Evolutionary conservation across 1,140 invertebrate species (phyloP).

Genomic region (Drosophila pectinifera): DNA sequence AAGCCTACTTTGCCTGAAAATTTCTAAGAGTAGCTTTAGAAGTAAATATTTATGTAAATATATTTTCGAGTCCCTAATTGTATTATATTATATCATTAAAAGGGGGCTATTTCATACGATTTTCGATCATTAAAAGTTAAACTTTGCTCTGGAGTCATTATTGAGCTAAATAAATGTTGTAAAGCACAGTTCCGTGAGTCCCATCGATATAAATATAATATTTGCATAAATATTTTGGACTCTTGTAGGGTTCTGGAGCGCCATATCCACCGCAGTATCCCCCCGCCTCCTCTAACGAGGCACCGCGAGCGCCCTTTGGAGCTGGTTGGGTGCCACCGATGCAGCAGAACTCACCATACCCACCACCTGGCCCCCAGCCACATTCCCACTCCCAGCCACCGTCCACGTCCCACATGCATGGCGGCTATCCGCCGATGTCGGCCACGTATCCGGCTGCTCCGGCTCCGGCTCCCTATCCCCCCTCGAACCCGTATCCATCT

Average conservation of each 20-base stretch:
- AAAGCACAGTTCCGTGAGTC: background rate
- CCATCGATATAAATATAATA: background rate
- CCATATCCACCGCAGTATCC: slow-evolving; percentile 63
- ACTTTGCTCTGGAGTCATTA: too few relatives aligned
- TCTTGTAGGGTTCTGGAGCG: slow-evolving; percentile 84
- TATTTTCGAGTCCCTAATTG: background rate
- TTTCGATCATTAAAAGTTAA: background rate
- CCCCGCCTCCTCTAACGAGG: slow-evolving; percentile 49
- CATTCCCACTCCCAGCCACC: slow-evolving; percentile 15
- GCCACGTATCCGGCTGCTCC: slow-evolving; percentile 54
- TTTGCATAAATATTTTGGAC: slow-evolving; percentile 34
- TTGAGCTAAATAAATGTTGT: too few relatives aligned
- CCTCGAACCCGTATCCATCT: slow-evolving; percentile 15
- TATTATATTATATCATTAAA: background rate
- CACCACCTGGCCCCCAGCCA: slow-evolving; percentile 31
- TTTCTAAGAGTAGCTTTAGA: background rate
- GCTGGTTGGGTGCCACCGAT: slow-evolving; percentile 78
- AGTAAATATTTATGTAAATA: too few relatives aligned
- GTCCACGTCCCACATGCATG: slow-evolving; percentile 6
- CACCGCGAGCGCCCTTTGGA: slow-evolving; percentile 71
- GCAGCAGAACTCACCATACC: slow-evolving; percentile 63
- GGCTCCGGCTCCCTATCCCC: slow-evolving; percentile 41
- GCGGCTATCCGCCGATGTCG: slow-evolving; percentile 41
- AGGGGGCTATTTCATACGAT: background rate
- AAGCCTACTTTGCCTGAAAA: too few relatives aligned